Conservation (phyloP, 2,113 vertebrate species). For the Progne subis region DNA sequence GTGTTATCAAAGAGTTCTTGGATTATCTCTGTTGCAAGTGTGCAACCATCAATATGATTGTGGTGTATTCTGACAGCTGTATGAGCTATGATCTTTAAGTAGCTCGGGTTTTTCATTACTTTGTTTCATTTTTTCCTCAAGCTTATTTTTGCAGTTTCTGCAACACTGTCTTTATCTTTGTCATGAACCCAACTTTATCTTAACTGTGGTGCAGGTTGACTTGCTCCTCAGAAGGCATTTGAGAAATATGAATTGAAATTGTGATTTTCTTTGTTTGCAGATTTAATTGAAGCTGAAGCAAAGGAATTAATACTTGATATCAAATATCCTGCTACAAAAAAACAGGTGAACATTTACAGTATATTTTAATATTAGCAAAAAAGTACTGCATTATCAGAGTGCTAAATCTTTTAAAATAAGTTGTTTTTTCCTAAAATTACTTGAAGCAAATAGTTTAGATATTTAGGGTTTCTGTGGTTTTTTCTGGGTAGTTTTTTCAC, state of each 20-base stretch:
- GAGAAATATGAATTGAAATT: not conserved
- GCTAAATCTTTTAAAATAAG: not conserved
- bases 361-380: not conserved
- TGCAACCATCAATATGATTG: not conserved
- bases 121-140: not conserved
- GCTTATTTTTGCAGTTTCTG: not conserved
- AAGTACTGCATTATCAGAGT: not conserved
- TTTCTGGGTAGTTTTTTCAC: not conserved
- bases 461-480: not conserved
- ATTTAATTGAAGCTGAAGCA: slow-evolving; percentile 86
- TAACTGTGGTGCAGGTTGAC: not conserved
- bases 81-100: not conserved
- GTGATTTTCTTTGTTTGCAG: slow-evolving; percentile 70
- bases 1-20: not conserved
- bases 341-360: slow-evolving; percentile 80
- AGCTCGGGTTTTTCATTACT: not conserved
- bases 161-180: not conserved
- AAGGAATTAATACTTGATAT: slow-evolving; percentile 90
- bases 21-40: not conserved
- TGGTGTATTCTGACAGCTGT: not conserved
- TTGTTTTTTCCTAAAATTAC: not conserved
- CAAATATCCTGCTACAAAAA: slow-evolving; percentile 94
- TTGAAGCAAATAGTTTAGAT: not conserved
- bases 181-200: accelerated
- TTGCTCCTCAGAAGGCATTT: not conserved